phyloP scores from a whole-genome alignment of 2,113 vertebrate genomes.

The Himantopus leucocephalus region DNA sequence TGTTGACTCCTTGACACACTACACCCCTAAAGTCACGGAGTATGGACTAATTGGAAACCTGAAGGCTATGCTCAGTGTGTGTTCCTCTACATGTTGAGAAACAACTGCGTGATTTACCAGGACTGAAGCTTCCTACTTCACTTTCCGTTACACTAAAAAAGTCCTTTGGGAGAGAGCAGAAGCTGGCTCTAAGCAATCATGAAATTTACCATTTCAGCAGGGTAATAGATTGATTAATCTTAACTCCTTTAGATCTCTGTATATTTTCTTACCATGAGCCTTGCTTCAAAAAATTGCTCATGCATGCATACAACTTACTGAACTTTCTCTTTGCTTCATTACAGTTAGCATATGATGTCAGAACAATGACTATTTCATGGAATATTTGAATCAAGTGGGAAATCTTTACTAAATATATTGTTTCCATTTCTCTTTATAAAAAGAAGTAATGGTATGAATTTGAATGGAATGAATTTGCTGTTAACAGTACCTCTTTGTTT shows the following conservation, averaged over 20 bases:
- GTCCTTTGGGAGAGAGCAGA: neutral
- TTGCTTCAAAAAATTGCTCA: neutral
- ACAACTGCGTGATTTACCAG: neutral
- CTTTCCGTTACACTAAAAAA: neutral
- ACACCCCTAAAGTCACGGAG: neutral
- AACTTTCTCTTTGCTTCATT: neutral
- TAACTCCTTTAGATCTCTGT: neutral
- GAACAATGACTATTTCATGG: neutral
- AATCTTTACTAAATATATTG: neutral
- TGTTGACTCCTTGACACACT: neutral
- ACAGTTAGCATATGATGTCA: neutral
- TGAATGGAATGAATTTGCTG: neutral
- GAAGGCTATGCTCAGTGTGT: rapidly evolving
- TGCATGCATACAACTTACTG: neutral
- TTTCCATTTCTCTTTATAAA: neutral
- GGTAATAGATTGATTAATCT: neutral
- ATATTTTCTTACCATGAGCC: neutral
- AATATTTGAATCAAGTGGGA: neutral
- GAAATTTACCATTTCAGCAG: neutral
- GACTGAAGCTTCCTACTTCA: neutral
- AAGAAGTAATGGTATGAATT: neutral
- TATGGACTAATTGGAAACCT: neutral
- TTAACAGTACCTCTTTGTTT: neutral
- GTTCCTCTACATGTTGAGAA: neutral
- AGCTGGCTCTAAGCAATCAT: neutral